Conservation (phyloP, 2,113 vertebrate genomes). For the Geothlypis trichas region DNA sequence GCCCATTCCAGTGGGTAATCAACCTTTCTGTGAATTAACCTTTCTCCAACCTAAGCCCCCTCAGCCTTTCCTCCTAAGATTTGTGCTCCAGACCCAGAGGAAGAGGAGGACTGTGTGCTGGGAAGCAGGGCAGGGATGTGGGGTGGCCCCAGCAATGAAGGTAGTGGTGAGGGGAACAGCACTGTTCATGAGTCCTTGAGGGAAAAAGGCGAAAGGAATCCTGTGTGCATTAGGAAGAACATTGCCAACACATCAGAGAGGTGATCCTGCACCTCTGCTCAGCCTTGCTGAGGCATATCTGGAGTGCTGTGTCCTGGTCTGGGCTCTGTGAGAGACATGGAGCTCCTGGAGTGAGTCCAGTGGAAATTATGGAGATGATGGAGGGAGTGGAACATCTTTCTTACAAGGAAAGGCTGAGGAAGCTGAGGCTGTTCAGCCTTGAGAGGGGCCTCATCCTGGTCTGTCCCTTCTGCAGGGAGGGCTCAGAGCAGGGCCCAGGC, state of each 20-base stretch:
- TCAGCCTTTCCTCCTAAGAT: not conserved
- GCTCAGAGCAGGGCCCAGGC: not conserved
- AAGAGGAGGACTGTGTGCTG: rapidly evolving
- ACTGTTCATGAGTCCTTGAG: not conserved
- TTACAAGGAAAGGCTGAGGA: not conserved
- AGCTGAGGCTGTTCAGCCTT: not conserved
- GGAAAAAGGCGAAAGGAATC: not conserved
- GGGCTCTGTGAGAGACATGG: not conserved
- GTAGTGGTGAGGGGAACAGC: rapidly evolving
- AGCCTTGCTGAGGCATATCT: not conserved
- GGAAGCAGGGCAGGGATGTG: not conserved
- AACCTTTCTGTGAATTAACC: not conserved
- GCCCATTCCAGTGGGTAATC: not conserved
- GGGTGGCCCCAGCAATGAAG: not conserved
- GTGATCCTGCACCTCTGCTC: not conserved
- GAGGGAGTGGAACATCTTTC: not conserved
- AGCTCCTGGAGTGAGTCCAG: not conserved
- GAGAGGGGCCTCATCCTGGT: not conserved
- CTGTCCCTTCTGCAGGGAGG: not conserved
- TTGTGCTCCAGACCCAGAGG: not conserved
- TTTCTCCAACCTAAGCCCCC: not conserved
- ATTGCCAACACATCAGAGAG: not conserved
- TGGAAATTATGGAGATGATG: not conserved
- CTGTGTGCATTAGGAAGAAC: no score
- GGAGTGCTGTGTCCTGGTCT: not conserved